Percentiles rank a stretch among this genome's conserved stretches.
phyloP scores from a whole-genome alignment of 1,140 invertebrate genomes.

The Sitobion miscanthi region DNA sequence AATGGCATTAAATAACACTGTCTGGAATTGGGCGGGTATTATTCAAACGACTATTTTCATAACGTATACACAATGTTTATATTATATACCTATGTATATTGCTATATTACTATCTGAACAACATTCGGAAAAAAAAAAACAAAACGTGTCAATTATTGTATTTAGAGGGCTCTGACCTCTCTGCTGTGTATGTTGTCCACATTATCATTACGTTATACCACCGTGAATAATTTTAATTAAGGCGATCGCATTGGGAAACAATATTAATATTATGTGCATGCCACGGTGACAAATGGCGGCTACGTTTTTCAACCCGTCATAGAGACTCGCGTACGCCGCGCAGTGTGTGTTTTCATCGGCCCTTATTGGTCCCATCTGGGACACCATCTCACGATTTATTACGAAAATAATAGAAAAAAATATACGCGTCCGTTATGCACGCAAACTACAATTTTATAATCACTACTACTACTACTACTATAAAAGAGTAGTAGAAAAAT shows the following conservation, averaged over 20 bases:
- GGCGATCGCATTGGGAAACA: conserved; percentile 41
- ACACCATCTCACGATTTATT: background rate
- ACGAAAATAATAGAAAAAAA: background rate
- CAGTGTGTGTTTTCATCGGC: too few relatives aligned
- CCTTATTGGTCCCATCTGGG: too few relatives aligned
- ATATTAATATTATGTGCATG: background rate
- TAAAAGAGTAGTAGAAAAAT: background rate
- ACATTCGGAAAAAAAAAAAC: background rate
- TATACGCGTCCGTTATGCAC: too few relatives aligned
- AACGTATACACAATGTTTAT: background rate
- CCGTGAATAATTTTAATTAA: conserved; percentile 50
- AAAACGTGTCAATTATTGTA: conserved; percentile 32
- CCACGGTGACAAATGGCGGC: conserved; percentile 1
- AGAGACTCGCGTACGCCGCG: background rate
- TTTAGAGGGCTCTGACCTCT: conserved; percentile 45
- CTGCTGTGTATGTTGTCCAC: background rate
- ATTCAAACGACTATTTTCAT: conserved; percentile 12
- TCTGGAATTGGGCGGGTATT: background rate
- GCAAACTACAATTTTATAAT: too few relatives aligned
- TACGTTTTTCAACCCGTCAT: background rate
- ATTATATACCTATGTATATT: background rate
- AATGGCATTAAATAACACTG: background rate
- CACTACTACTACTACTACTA: too few relatives aligned
- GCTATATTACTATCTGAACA: background rate
- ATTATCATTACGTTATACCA: conserved; percentile 19